Conservation (phyloP, 2,797 vertebrate species). For the Margarornis squamiger region DNA sequence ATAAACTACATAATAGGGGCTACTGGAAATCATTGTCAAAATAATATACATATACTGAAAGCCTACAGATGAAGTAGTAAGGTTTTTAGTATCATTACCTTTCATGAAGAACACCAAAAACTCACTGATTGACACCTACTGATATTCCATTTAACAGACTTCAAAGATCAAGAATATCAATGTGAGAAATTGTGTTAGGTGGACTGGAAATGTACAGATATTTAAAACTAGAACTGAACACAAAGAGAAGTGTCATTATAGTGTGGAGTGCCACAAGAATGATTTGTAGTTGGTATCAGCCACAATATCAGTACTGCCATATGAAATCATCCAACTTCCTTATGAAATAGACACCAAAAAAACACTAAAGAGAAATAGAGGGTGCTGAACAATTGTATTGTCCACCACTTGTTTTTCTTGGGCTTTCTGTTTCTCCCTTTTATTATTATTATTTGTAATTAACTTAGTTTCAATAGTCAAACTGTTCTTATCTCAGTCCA, state of each 20-base stretch:
- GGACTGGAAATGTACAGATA: not conserved
- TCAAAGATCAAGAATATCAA: not conserved
- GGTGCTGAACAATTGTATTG: not conserved
- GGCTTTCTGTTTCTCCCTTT: not conserved
- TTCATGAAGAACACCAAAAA: not conserved
- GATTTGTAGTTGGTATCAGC: not conserved
- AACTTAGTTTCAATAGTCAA: not conserved
- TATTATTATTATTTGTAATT: not conserved
- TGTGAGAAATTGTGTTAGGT: not conserved
- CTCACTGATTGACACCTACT: not conserved
- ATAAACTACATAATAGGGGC: not conserved
- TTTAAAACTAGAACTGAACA: not conserved
- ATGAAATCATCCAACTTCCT: not conserved
- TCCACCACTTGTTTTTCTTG: not conserved
- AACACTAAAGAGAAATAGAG: not conserved
- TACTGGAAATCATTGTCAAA: not conserved
- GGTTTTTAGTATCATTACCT: not conserved
- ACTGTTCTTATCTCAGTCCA: not conserved
- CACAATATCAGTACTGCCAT: not conserved
- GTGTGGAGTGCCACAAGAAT: not conserved
- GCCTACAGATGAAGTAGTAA: not conserved
- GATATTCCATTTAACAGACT: conserved; percentile 1
- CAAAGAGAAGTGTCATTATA: not conserved
- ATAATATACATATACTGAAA: not conserved
- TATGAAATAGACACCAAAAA: not conserved